Evolutionary conservation across 2,888 invertebrate genomes (phyloP).

Genomic region (Branchipolynoe longqiensis): DNA sequence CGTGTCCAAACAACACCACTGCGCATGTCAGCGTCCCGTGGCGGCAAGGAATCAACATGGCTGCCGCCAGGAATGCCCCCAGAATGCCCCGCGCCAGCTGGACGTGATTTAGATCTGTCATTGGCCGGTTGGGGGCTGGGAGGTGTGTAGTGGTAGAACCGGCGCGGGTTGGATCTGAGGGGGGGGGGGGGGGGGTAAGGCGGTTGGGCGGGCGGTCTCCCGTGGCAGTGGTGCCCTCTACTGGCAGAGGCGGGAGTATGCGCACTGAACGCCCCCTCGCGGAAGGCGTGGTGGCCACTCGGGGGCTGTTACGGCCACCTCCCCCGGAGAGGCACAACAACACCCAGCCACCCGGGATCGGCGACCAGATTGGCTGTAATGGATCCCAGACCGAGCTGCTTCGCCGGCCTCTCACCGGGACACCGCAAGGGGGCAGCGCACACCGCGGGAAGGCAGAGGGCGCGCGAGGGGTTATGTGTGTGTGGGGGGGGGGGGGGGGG

Average conservation of each 20-base stretch:
- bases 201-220: too few species aligned
- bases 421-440: too few species aligned
- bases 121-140: constrained; percentile 4
- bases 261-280: constrained; percentile 21
- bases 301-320: constrained; percentile 29
- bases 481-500: too few species aligned
- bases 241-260: constrained; percentile 3
- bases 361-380: constrained; percentile 33
- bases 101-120: constrained; percentile 22
- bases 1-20: constrained; percentile 39
- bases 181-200: too few species aligned
- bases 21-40: constrained; percentile 21
- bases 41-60: constrained; percentile 13
- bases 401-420: background rate
- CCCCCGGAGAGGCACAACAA: constrained; percentile 34
- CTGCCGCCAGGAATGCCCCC: constrained; percentile 6
- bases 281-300: background rate
- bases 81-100: constrained; percentile 9
- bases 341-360: background rate
- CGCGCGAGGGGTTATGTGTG: too few species aligned
- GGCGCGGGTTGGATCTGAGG: too few species aligned
- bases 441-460: too few species aligned
- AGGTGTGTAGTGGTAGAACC: background rate
- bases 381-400: constrained; percentile 20
- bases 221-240: background rate